Conservation (phyloP, 2,888 invertebrate genomes). For the Oxytorus armatus region DNA sequence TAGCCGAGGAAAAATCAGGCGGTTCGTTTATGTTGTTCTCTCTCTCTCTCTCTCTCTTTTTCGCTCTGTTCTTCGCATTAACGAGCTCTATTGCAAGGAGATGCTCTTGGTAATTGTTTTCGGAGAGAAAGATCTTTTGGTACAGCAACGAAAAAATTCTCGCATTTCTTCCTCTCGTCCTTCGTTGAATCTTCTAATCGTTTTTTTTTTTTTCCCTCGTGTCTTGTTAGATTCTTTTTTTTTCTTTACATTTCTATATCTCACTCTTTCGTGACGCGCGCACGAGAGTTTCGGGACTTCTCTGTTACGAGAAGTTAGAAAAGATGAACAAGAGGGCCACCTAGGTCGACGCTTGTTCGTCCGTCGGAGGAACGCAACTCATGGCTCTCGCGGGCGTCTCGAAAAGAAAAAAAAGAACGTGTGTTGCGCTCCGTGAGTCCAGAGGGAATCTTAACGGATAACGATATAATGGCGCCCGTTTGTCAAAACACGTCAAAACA, state of each 20-base stretch:
- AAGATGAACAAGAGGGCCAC: slow-evolving; percentile 74
- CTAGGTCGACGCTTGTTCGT: slow-evolving; percentile 78
- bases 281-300: slow-evolving; percentile 44
- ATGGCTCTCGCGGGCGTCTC: slow-evolving; percentile 38
- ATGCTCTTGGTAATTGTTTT: slow-evolving; percentile 60
- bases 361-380: slow-evolving; percentile 70
- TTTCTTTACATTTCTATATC: not conserved
- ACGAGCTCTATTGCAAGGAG: slow-evolving; percentile 31
- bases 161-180: not conserved
- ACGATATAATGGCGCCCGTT: slow-evolving; percentile 82
- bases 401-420: slow-evolving; percentile 52
- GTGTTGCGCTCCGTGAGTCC: slow-evolving; percentile 39
- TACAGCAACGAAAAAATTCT: not conserved
- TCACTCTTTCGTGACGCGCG: slow-evolving; percentile 38
- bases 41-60: slow-evolving; percentile 46
- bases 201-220: slow-evolving; percentile 6
- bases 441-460: slow-evolving; percentile 40
- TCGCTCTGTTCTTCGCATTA: slow-evolving; percentile 17
- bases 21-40: slow-evolving; percentile 41
- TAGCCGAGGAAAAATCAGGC: slow-evolving; percentile 56
- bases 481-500: slow-evolving; percentile 84
- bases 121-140: slow-evolving; percentile 17
- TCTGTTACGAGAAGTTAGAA: slow-evolving; percentile 16
- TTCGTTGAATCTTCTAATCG: slow-evolving; percentile 8
- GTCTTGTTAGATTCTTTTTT: not conserved